phyloP scores from a whole-genome alignment of 2,888 invertebrate species.

The Palloptera scutellata region DNA sequence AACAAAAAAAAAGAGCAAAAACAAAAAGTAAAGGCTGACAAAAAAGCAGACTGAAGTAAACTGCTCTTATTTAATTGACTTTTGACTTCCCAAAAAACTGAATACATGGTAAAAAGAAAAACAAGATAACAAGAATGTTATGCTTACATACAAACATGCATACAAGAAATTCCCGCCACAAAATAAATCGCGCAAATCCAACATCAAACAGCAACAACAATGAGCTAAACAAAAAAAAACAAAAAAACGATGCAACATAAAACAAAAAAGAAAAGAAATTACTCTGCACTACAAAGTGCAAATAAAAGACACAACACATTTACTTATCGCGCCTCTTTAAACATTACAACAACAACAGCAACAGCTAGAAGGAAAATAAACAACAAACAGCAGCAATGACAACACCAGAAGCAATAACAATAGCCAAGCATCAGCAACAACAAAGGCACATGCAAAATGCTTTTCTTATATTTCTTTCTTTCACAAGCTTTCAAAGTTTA shows the following conservation, averaged over 20 bases:
- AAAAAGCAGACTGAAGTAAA: constrained; percentile 45
- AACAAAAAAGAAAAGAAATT: not conserved
- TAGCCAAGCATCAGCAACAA: constrained; percentile 3
- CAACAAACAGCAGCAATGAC: constrained; percentile 9
- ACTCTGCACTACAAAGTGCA: not conserved
- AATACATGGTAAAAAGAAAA: too few relatives aligned
- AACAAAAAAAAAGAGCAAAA: constrained; percentile 29
- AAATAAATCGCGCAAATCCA: not conserved
- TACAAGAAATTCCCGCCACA: too few relatives aligned
- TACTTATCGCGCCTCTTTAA: constrained; percentile 38
- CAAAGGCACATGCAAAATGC: constrained; percentile 35
- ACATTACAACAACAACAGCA: constrained; percentile 6
- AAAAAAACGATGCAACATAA: not conserved
- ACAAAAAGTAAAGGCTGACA: constrained; percentile 44
- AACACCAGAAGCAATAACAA: constrained; percentile 14
- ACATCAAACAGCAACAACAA: not conserved
- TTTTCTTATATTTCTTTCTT: constrained; percentile 12
- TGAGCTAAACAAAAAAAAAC: not conserved
- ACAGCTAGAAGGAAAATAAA: not conserved
- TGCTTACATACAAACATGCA: too few relatives aligned
- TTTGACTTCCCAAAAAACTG: constrained; percentile 50
- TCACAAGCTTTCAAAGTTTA: not conserved
- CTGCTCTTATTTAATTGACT: constrained; percentile 62
- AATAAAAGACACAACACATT: constrained; percentile 39
- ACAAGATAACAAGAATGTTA: too few relatives aligned